Percentiles rank a stretch among this genome's conserved stretches.
phyloP scores from a whole-genome alignment of 2,113 vertebrate genomes.

The Macrotus californicus region DNA sequence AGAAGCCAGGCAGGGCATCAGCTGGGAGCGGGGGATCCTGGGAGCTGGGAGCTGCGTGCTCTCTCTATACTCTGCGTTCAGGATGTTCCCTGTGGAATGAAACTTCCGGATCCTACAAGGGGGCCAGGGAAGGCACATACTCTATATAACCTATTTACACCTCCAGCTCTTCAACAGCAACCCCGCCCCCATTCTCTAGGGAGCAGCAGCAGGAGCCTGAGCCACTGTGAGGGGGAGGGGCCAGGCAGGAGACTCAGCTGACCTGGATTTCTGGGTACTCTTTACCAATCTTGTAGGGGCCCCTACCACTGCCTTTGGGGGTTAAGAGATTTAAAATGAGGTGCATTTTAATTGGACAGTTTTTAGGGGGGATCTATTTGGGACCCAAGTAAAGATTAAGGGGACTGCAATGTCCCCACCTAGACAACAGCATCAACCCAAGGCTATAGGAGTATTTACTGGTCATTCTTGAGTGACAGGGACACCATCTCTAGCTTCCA shows the following conservation, averaged over 20 bases:
- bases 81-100: background rate
- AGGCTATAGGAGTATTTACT: background rate
- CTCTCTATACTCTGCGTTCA: background rate
- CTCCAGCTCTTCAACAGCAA: background rate
- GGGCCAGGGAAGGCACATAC: background rate
- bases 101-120: background rate
- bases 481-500: background rate
- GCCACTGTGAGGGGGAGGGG: rapidly evolving
- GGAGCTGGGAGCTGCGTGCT: background rate
- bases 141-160: background rate
- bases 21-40: background rate
- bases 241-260: too few relatives aligned
- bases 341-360: background rate
- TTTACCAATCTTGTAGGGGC: background rate
- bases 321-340: background rate
- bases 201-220: background rate
- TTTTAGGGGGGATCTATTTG: background rate
- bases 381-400: background rate
- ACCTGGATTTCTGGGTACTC: background rate
- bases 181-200: background rate
- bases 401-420: background rate
- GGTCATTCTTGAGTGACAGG: background rate
- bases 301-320: background rate
- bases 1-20: background rate
- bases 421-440: background rate